Evolutionary conservation across 64 coral and sea anemone species (phyloP).

Genomic region (Exaiptasia diaphana): DNA sequence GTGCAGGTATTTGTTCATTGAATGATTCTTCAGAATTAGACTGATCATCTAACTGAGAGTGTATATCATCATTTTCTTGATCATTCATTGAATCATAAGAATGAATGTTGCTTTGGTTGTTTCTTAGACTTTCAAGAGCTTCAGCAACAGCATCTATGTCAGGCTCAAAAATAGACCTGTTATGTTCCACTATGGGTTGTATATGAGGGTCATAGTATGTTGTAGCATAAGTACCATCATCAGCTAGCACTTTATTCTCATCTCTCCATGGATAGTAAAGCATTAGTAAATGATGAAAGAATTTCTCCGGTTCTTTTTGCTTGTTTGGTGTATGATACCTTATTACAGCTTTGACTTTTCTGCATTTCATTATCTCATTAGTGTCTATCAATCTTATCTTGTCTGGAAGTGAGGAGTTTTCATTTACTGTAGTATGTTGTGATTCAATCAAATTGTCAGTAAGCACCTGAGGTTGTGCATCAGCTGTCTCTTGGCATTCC

Average conservation of each 20-base stretch:
- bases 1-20: slow-evolving; percentile 17
- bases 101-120: slow-evolving; percentile 1
- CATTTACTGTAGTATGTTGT: neutral
- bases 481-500: neutral
- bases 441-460: neutral
- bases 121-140: slow-evolving; percentile 8
- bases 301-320: slow-evolving; percentile 12
- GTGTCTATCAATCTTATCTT: slow-evolving; percentile 31
- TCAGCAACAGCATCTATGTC: slow-evolving; percentile 11
- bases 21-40: slow-evolving; percentile 30
- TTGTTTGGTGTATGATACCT: slow-evolving; percentile 61
- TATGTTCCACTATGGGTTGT: slow-evolving; percentile 6
- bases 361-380: slow-evolving; percentile 55
- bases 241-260: neutral
- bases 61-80: slow-evolving; percentile 39
- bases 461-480: neutral
- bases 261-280: slow-evolving; percentile 51
- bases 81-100: too few relatives aligned
- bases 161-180: slow-evolving; percentile 16
- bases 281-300: slow-evolving; percentile 27
- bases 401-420: neutral
- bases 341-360: slow-evolving; percentile 61
- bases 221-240: slow-evolving; percentile 4
- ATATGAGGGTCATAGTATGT: neutral
- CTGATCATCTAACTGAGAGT: neutral